Evolutionary conservation across 2,113 vertebrate species (phyloP).

Genomic region (Australoheros scitulus): DNA sequence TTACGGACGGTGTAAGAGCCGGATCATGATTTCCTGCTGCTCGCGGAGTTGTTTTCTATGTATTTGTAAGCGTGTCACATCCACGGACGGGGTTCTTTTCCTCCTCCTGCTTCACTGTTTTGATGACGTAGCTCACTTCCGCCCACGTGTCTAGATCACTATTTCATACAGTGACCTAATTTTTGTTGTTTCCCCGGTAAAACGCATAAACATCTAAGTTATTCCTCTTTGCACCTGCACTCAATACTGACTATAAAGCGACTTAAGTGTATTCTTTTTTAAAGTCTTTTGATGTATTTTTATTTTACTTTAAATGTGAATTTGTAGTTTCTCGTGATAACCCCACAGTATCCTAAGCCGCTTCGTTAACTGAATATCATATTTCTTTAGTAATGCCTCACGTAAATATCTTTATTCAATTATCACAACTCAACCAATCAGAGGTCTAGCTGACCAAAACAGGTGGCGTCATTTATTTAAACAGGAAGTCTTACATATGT

Average conservation of each 20-base stretch:
- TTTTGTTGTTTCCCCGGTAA: background rate
- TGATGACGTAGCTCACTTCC: conserved; percentile 82
- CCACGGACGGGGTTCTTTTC: conserved; percentile 48
- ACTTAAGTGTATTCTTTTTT: too few relatives aligned
- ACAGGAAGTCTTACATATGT: conserved; percentile 55
- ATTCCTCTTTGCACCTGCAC: background rate
- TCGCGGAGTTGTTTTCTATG: conserved; percentile 44
- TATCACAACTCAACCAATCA: conserved; percentile 46
- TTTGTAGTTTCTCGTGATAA: background rate
- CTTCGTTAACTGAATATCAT: background rate
- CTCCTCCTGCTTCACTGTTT: conserved; percentile 70
- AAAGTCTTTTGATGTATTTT: fast-evolving
- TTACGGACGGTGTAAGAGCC: conserved; percentile 21
- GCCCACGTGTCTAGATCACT: conserved; percentile 76
- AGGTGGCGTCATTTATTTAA: conserved; percentile 53
- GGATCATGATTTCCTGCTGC: conserved; percentile 56
- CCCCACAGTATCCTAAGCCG: background rate
- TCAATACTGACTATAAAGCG: background rate
- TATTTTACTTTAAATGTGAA: background rate
- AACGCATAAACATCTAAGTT: background rate
- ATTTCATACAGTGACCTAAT: conserved; percentile 59
- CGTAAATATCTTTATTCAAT: background rate
- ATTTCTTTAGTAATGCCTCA: background rate
- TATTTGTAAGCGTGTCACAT: conserved; percentile 77
- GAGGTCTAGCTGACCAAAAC: background rate